Percentiles rank a stretch among this genome's conserved stretches.
phyloP scores from a whole-genome alignment of 2,113 vertebrate genomes.

The Macquaria ambigua region DNA sequence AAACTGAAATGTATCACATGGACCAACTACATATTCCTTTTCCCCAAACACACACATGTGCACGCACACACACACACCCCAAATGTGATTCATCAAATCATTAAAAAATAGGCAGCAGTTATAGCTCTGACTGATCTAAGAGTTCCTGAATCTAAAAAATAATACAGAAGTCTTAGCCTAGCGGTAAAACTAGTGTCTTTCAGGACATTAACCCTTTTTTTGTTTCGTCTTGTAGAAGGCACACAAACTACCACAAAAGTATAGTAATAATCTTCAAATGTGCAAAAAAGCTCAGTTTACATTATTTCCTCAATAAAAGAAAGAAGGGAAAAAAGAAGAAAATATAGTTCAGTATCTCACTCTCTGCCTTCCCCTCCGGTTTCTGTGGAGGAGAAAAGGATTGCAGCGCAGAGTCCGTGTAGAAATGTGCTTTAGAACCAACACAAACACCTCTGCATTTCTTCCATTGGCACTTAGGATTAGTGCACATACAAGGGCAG shows the following conservation, averaged over 20 bases:
- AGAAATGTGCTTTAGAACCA: constrained; percentile 57
- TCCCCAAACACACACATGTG: neutral
- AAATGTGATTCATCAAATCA: constrained; percentile 20
- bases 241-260: constrained; percentile 79
- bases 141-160: constrained; percentile 67
- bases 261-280: constrained; percentile 76
- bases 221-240: constrained; percentile 77
- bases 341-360: constrained; percentile 18
- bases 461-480: constrained; percentile 74
- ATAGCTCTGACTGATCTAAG: constrained; percentile 58
- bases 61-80: neutral
- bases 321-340: neutral
- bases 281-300: constrained; percentile 82
- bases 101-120: constrained; percentile 67
- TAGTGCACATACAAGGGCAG: constrained; percentile 37
- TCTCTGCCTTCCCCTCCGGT: constrained; percentile 13
- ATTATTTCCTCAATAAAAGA: constrained; percentile 62
- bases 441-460: constrained; percentile 44
- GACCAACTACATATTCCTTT: constrained; percentile 16
- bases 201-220: constrained; percentile 53
- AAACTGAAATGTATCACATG: constrained; percentile 2
- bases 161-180: constrained; percentile 50
- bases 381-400: constrained; percentile 13
- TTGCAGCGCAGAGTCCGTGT: constrained; percentile 44
- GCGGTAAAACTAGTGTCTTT: constrained; percentile 55